phyloP scores from a whole-genome alignment of 2,797 vertebrate species.

The Psittacula echo region DNA sequence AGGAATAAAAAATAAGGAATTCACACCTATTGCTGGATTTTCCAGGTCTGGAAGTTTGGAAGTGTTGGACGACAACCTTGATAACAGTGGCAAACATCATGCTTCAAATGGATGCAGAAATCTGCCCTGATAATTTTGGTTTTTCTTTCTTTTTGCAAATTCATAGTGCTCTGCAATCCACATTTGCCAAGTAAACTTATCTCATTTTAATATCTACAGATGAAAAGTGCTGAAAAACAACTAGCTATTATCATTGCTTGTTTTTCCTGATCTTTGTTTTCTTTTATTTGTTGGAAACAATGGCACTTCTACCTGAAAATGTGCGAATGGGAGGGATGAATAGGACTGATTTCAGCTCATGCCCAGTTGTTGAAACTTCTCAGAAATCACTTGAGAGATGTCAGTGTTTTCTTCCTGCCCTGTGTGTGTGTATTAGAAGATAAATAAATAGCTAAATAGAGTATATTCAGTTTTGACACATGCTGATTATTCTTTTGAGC shows the following conservation, averaged over 20 bases:
- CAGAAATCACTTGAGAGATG: not conserved
- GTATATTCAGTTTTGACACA: not conserved
- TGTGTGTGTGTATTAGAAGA: not conserved
- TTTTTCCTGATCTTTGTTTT: not conserved
- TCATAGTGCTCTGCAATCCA: not conserved
- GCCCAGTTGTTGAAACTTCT: not conserved
- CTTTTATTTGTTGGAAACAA: not conserved
- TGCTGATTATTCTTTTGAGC: not conserved
- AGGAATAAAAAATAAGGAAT: not conserved
- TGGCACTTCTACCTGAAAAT: conserved; percentile 2
- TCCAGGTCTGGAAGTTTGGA: not conserved
- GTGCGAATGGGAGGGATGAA: not conserved
- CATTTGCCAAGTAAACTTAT: not conserved
- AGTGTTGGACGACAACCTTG: not conserved
- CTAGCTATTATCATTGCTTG: not conserved
- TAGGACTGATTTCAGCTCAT: not conserved
- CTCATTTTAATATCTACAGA: not conserved
- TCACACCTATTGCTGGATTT: not conserved
- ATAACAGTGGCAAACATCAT: not conserved
- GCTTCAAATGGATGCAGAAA: not conserved
- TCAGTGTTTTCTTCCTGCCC: not conserved
- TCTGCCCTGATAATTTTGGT: not conserved
- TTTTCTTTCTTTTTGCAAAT: not conserved
- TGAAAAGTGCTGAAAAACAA: not conserved
- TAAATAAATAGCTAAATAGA: not conserved